Base-by-base conservation (phyloP, 2,113 vertebrate species). In the Ailuropoda melanoleuca region DNA sequence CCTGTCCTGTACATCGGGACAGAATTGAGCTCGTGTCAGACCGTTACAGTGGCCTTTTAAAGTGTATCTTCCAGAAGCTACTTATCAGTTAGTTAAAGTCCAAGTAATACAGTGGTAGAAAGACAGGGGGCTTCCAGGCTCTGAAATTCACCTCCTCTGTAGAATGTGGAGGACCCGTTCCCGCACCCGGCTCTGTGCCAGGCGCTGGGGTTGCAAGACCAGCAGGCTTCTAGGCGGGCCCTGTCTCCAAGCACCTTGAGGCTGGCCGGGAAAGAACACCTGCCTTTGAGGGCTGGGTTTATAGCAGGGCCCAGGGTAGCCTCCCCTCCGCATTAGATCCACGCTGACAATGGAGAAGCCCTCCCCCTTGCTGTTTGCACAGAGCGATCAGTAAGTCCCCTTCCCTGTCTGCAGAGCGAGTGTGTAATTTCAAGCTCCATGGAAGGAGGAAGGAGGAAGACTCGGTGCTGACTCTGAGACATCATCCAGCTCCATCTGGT, bases 221-320 rank as follows among this genome's bases (percentile, higher is more conserved):
- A 0, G 9, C 0, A 0, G 19, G 26, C 17, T 34, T 66, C 12
- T 1, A 8, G 77, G 39, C 0, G 26, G 55, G 29, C 19, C 74
- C 17, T 13, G 83, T 37, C 80, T 58, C 1, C 6, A 14, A 58
- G 90, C 64, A 23, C 48, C 58, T 31, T 0, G 72, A 56, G 10
- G 46, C 21, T 19, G 17, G 8, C 12, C 1, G 3, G 48, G 75
- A 53, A 17, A 39, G 75, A 48, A 12, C n/a, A 0, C 34, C 75
- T 17, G 26, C 55, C 39, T 56, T 31, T 17, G 34, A 11, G 19
- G 50, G 78, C 48, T 9, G 43, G 60, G 26, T n/a, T 92, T 39
- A 29, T 0, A 8, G 43, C 62, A 19, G 34, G 34, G 29, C 19
- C 19, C n/a, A 1, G 29, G 8, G 72, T 19, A 19, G 13, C 56